Percentiles rank a stretch among this genome's conserved stretches.
phyloP scores from a whole-genome alignment of 2,797 vertebrate genomes.

The Limosa lapponica region DNA sequence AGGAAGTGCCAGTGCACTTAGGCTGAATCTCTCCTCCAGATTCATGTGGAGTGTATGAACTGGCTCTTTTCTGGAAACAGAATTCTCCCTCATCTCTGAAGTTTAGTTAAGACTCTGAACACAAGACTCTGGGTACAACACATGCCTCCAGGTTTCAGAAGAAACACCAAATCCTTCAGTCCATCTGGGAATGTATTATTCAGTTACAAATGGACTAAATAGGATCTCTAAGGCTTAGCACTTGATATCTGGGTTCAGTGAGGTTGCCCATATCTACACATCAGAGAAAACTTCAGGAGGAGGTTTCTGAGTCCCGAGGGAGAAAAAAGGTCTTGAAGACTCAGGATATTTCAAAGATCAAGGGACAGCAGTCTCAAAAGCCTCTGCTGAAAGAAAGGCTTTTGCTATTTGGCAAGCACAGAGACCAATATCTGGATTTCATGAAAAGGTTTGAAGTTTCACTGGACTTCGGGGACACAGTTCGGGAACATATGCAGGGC shows the following conservation, averaged over 20 bases:
- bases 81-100: not conserved
- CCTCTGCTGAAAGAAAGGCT: not conserved
- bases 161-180: not conserved
- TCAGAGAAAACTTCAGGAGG: not conserved
- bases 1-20: not conserved
- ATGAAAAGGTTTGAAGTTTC: not conserved
- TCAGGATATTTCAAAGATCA: not conserved
- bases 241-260: not conserved
- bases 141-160: not conserved
- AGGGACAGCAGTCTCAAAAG: not conserved
- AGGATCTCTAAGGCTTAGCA: not conserved
- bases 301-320: not conserved
- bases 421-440: not conserved
- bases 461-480: not conserved
- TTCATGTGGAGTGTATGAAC: not conserved
- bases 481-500: not conserved
- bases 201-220: not conserved
- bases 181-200: not conserved
- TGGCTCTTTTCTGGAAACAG: not conserved
- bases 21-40: not conserved
- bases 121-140: not conserved
- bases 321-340: not conserved
- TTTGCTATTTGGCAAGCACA: not conserved
- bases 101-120: not conserved
- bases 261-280: not conserved